These are phyloP conservation scores for Cryptocephalus moraei DNA, from an alignment of 2,888 invertebrate genomes.

Conservation along the genomic window DNA sequence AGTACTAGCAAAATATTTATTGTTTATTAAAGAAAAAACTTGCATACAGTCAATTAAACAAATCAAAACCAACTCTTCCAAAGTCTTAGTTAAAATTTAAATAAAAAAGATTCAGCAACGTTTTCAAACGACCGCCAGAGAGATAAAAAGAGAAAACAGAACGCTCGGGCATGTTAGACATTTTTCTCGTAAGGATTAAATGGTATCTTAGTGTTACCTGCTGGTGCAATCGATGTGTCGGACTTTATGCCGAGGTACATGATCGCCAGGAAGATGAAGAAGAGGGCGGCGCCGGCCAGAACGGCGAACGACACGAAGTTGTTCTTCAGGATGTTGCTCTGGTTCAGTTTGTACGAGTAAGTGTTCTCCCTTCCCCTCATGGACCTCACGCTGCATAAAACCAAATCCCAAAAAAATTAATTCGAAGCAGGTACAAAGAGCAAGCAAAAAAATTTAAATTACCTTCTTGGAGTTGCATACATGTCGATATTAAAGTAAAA, in stretches of 20 bases:
- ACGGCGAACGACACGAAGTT: slow-evolving; percentile 56
- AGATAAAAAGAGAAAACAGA: too few species aligned
- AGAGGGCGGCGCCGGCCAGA: slow-evolving; percentile 49
- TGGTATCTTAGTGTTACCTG: slow-evolving; percentile 34
- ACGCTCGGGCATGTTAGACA: too few species aligned
- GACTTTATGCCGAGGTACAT: slow-evolving; percentile 58
- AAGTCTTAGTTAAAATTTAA: not conserved
- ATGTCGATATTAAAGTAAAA: too few species aligned
- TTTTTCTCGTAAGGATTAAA: not conserved
- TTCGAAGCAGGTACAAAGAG: too few species aligned
- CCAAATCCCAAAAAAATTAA: not conserved
- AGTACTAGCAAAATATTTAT: slow-evolving; percentile 39
- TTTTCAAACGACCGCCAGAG: too few species aligned
- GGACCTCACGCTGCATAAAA: not conserved
- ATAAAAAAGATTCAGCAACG: too few species aligned
- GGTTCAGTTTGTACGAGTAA: not conserved
- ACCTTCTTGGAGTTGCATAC: too few species aligned
- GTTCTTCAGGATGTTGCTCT: slow-evolving; percentile 33
- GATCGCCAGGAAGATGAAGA: slow-evolving; percentile 56
- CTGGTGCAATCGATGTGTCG: slow-evolving; percentile 46
- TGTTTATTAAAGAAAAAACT: slow-evolving; percentile 30
- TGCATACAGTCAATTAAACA: not conserved
- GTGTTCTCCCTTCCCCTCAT: not conserved
- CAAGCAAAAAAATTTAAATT: too few species aligned
- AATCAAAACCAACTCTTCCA: not conserved